A percentile compares a stretch with the other conserved stretches of the same genome.
Evolutionary conservation across 2,797 vertebrate species (phyloP).

Genomic region (Eulemur mongoz): DNA sequence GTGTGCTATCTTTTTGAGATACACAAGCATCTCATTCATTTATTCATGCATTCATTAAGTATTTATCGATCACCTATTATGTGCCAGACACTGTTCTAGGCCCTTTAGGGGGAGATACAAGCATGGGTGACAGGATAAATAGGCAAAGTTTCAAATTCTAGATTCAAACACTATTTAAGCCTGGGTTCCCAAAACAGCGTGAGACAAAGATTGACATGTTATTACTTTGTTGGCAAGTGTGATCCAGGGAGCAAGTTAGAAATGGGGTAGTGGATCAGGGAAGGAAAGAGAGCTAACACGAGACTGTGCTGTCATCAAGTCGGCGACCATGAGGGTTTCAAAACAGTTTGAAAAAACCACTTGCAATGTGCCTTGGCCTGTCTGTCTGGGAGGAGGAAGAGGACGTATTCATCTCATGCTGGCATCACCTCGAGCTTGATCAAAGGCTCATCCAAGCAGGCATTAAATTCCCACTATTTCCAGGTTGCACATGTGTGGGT

Average conservation of each 20-base stretch:
- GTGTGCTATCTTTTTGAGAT: not conserved
- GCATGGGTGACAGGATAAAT: not conserved
- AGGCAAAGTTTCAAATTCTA: not conserved
- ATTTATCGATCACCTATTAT: no score
- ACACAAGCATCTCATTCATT: not conserved
- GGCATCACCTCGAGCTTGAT: not conserved
- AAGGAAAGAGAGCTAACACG: not conserved
- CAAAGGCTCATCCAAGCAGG: not conserved
- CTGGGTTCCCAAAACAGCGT: not conserved
- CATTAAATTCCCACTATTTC: not conserved
- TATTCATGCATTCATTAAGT: not conserved
- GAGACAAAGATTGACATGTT: not conserved
- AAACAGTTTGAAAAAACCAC: not conserved
- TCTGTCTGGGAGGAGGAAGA: not conserved
- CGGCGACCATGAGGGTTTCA: fast-evolving
- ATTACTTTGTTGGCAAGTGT: no score
- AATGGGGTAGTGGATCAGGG: fast-evolving
- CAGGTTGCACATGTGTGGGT: not conserved
- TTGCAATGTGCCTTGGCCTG: fast-evolving
- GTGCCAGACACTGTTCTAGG: not conserved
- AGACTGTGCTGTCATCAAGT: fast-evolving
- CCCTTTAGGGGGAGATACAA: no score
- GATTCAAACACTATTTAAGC: not conserved
- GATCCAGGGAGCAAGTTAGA: not conserved
- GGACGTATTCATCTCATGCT: fast-evolving